Evolutionary conservation across 2,888 invertebrate species (phyloP), one percentile per base, ranked within the genome.

Genomic region (Spicauda simplicius): DNA sequence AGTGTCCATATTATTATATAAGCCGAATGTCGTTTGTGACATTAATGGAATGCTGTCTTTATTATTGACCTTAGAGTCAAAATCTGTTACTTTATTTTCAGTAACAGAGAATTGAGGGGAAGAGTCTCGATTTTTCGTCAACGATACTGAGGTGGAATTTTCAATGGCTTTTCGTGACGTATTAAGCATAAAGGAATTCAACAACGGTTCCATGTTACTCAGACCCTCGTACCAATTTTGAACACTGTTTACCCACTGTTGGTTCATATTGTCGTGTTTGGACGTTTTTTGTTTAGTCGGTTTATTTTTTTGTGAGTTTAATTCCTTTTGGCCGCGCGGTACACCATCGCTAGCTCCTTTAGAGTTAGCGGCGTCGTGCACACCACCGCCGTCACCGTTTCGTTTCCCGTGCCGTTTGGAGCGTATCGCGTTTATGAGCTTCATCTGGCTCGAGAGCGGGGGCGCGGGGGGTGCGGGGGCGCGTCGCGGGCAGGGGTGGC

Each of bases 261-360:
- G 54, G 10, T 18, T 45, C 64, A 53, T 25, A 3, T 37, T 14
- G 25, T 65, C 59, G n/a, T 18, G 41, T 18, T 25, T 45, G 25
- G 10, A 7, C 8, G 48, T 56, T 30, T 55, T 63, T 14, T 30
- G 45, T 25, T 55, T 45, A 12, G 12, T 37, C 62, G 41, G n/a
- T n/a, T 19, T 55, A 48, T 18, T 16, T 63, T 45, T 63, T 45
- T 63, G 14, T 12, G 14, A 45, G 16, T 55, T 63, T 18, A 45
- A 18, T 59, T 48, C 16, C 18, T 18, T 55, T 48, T 52, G 68
- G 65, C 57, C 71, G 70, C 69, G 70, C 69, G 70, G 71, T 62
- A 25, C 67, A 64, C 63, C 55, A 64, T 68, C 62, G 53, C 25
- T 25, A 5, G 25, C 25, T 25, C 25, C 25, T 25, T 25, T 25